These are phyloP conservation scores for Phallusia fumigata DNA, from an alignment of 23 tunicate species.

Conservation along the genomic window DNA sequence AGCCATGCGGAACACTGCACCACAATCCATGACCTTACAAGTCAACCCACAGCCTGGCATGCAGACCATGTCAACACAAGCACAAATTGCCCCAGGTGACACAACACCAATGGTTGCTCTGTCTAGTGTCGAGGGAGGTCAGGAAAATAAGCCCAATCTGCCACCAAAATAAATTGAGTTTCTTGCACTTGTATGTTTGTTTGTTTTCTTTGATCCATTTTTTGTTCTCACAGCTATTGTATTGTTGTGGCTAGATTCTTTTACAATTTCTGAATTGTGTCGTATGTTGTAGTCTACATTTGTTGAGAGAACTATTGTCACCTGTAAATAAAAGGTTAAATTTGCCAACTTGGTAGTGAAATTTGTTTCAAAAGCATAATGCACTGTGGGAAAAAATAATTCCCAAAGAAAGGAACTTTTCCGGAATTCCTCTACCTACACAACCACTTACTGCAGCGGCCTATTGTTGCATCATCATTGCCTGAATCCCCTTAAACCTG, in stretches of 20 bases:
- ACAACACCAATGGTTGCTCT: background rate
- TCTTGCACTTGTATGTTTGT: slow-evolving; percentile 1
- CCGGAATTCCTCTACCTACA: too few species aligned
- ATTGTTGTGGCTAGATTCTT: background rate
- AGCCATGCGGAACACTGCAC: background rate
- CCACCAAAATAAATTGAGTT: background rate
- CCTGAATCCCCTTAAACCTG: too few species aligned
- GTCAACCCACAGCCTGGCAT: background rate
- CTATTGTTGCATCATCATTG: too few species aligned
- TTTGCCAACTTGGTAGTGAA: background rate
- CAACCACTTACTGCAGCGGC: too few species aligned
- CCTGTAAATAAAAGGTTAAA: background rate
- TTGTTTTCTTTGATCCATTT: background rate
- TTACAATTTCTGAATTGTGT: background rate
- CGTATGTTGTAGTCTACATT: background rate
- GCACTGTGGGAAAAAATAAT: too few species aligned
- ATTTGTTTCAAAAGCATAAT: too few species aligned
- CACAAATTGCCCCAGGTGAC: background rate
- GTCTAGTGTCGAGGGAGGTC: background rate
- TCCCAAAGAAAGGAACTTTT: too few species aligned
- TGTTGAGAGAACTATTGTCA: background rate
- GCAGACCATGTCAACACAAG: background rate
- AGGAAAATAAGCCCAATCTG: background rate
- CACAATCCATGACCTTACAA: background rate
- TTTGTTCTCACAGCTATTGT: background rate